Evolutionary conservation across 2,797 vertebrate species (phyloP), one percentile per base, ranked within the genome.

Genomic region (Poecile montanus): DNA sequence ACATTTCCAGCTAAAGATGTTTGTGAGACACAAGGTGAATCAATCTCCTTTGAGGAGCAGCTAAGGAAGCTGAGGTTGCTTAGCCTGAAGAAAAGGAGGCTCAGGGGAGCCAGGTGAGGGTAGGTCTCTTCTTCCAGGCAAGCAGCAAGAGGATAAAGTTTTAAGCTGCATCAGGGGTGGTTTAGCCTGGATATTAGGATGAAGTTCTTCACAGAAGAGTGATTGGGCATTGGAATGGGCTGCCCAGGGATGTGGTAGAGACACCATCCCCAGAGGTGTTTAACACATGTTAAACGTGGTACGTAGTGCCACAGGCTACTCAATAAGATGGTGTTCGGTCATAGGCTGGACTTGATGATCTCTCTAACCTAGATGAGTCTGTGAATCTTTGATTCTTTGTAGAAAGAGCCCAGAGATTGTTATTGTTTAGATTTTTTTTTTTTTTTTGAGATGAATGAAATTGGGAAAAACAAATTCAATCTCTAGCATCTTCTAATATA

Each of bases 291-390:
- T 40, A 40, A 40, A 42, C 16, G 0, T 32, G 8, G 32, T 22
- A 26, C 26, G 13, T 7, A 15, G n/a, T 36, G 15, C 10, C 15
- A 27, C 0, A 2, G 26, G 62, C 17, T 44, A 11, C 23, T 53
- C 0, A 0, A 9, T 32, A 14, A 20, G 19, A 8, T 13, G 22
- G 3, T 45, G 29, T 23, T 45, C 23, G 23, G n/a, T 67, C 32
- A 44, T 15, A 36, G 14, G 12, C 3, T 58, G 71, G 26, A 51
- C 13, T 23, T 38, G 22, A 15, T 50, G 44, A 13, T 51, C 38
- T 36, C 32, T 67, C 26, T 44, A 27, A 51, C 15, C 18, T 53
- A 38, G 45, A 9, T 45, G 18, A 32, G 45, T 75, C 8, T 14
- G 27, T 27, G 47, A 38, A 36, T 60, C 12, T 29, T 12, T 51